Percentiles rank a stretch among this genome's conserved stretches.
Conservation (phyloP, 2,888 invertebrate species). For the Sepioteuthis lessoniana region DNA sequence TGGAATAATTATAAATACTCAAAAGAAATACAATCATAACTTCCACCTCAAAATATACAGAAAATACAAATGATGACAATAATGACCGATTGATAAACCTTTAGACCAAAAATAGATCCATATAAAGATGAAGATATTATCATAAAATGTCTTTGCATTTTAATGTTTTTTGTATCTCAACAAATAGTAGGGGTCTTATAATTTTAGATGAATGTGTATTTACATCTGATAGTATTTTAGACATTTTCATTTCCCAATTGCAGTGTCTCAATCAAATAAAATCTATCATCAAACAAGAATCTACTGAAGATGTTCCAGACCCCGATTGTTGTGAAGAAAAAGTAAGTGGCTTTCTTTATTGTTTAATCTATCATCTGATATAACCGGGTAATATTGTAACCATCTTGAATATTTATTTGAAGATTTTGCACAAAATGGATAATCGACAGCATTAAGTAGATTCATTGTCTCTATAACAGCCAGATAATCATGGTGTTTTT, state of each 20-base stretch:
- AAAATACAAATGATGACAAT: no score
- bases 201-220: no score
- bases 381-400: not conserved
- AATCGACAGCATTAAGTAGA: not conserved
- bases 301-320: conserved; percentile 80
- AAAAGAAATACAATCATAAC: no score
- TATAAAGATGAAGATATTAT: no score
- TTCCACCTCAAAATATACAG: no score
- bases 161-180: no score
- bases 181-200: no score
- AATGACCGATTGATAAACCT: no score
- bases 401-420: not conserved
- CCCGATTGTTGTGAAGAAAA: conserved; percentile 79
- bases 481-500: not conserved
- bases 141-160: not conserved
- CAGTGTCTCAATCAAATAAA: conserved; percentile 82
- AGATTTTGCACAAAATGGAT: no score
- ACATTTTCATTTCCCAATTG: conserved; percentile 49
- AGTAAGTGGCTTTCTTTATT: conserved; percentile 56
- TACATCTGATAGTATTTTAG: not conserved
- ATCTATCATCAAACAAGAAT: conserved; percentile 85
- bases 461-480: not conserved
- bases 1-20: no score
- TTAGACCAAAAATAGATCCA: no score
- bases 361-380: not conserved